These are phyloP conservation scores for Corythucha ciliata DNA, from an alignment of 2,888 invertebrate species.

Conservation along the genomic window DNA sequence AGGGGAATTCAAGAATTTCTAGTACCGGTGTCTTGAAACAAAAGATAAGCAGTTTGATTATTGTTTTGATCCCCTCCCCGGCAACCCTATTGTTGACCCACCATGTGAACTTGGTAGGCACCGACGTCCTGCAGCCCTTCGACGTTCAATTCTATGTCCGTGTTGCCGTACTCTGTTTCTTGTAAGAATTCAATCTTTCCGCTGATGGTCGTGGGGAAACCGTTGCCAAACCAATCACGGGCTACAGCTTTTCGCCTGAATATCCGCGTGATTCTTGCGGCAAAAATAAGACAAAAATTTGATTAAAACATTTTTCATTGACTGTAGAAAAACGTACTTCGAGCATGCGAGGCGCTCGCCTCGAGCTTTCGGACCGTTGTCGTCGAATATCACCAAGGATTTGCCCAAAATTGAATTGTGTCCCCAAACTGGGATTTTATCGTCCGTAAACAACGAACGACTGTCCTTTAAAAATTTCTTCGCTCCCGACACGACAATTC, in stretches of 20 bases:
- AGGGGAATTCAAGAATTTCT: slow-evolving; percentile 74
- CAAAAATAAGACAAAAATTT: not conserved
- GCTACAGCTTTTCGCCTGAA: slow-evolving; percentile 74
- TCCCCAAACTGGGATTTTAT: slow-evolving; percentile 65
- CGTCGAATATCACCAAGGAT: slow-evolving; percentile 78
- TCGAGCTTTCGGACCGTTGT: slow-evolving; percentile 74
- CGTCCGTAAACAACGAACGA: slow-evolving; percentile 68
- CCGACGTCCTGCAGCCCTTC: slow-evolving; percentile 59
- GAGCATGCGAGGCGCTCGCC: slow-evolving; percentile 85
- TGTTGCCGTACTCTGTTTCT: slow-evolving; percentile 75
- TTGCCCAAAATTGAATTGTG: slow-evolving; percentile 63
- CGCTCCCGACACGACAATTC: slow-evolving; percentile 63
- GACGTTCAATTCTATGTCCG: slow-evolving; percentile 65
- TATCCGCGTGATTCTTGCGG: slow-evolving; percentile 56
- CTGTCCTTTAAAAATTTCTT: slow-evolving; percentile 50
- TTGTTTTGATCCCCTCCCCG: too few relatives aligned
- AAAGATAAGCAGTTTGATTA: too few relatives aligned
- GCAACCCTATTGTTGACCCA: slow-evolving; percentile 44
- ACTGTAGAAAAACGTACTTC: slow-evolving; percentile 48
- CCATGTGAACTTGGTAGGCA: slow-evolving; percentile 75
- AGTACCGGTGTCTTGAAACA: slow-evolving; percentile 64
- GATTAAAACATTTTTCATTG: not conserved
- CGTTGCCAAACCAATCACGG: slow-evolving; percentile 81
- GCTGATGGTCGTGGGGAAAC: slow-evolving; percentile 51
- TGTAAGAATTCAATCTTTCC: slow-evolving; percentile 76